These are phyloP conservation scores for Ceratothoa steindachneri DNA, from an alignment of 2,888 invertebrate genomes.

Conservation along the genomic window DNA sequence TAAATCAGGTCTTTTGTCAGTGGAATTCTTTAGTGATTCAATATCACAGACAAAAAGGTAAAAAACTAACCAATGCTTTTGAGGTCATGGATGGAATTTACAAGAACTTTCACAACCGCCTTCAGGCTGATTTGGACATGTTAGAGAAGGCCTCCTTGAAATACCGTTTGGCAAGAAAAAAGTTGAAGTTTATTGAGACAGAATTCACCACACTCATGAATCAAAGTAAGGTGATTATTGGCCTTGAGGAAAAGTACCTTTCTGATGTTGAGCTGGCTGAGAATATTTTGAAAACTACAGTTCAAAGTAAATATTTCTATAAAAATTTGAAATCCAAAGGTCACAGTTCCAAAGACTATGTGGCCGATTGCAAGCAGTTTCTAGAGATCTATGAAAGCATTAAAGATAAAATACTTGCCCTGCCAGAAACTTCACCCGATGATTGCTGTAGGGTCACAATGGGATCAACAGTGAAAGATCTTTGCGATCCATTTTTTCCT, in stretches of 20 bases:
- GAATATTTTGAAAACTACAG: constrained; percentile 23
- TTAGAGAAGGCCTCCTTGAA: neutral
- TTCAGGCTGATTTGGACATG: neutral
- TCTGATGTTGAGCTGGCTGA: constrained; percentile 26
- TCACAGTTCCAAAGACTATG: constrained; percentile 22
- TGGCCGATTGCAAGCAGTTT: constrained; percentile 13
- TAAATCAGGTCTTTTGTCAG: constrained; percentile 18
- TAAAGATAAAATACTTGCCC: neutral
- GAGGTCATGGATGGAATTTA: constrained; percentile 12
- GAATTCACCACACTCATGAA: constrained; percentile 21
- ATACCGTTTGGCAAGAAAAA: neutral
- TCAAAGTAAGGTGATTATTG: constrained; percentile 21
- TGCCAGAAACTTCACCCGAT: constrained; percentile 17
- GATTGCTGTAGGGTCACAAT: constrained; percentile 35
- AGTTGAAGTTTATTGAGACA: neutral
- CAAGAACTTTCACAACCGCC: neutral
- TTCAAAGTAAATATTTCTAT: constrained; percentile 14
- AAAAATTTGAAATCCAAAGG: constrained; percentile 27
- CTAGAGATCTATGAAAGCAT: constrained; percentile 4
- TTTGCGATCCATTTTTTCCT: constrained; percentile 22
- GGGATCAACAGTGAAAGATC: constrained; percentile 24
- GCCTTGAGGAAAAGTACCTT: constrained; percentile 13
- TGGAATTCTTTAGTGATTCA: constrained; percentile 33
- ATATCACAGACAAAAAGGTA: constrained; percentile 3
- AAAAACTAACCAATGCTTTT: constrained; percentile 17